A percentile compares a stretch with the other conserved stretches of the same genome.
phyloP scores from a whole-genome alignment of 1,140 invertebrate genomes.

The Rhizoglyphus robini region DNA sequence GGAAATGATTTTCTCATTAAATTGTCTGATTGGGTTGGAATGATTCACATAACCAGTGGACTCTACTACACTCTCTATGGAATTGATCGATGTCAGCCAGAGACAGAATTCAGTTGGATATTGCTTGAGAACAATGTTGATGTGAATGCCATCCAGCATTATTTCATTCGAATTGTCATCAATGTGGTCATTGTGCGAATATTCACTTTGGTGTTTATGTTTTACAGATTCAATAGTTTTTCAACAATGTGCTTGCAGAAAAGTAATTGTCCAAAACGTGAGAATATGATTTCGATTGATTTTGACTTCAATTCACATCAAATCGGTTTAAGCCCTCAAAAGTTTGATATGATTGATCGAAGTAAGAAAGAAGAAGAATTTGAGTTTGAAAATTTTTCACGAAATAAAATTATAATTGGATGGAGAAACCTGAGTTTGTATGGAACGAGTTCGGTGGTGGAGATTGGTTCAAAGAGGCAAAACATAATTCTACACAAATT shows the following conservation, averaged over 20 bases:
- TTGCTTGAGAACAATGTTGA: background rate
- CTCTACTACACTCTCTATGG: background rate
- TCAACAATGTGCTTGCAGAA: background rate
- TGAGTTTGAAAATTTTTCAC: background rate
- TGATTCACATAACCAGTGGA: background rate
- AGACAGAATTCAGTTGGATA: background rate
- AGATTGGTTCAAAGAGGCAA: background rate
- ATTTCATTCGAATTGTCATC: background rate
- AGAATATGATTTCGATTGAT: background rate
- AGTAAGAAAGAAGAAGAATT: constrained; percentile 1
- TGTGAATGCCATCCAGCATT: background rate
- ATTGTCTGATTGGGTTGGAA: background rate
- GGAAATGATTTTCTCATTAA: background rate
- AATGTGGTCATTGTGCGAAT: background rate
- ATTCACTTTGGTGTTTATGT: background rate
- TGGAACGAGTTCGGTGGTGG: background rate
- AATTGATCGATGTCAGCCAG: background rate
- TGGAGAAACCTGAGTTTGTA: background rate
- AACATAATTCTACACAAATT: constrained; percentile 12
- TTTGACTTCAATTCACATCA: background rate
- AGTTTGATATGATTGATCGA: background rate
- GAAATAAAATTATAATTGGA: background rate
- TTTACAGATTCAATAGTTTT: background rate
- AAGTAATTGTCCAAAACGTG: no score
- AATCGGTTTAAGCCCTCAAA: background rate